phyloP scores from a whole-genome alignment of 2,113 vertebrate genomes.

The Anolis sagrei region DNA sequence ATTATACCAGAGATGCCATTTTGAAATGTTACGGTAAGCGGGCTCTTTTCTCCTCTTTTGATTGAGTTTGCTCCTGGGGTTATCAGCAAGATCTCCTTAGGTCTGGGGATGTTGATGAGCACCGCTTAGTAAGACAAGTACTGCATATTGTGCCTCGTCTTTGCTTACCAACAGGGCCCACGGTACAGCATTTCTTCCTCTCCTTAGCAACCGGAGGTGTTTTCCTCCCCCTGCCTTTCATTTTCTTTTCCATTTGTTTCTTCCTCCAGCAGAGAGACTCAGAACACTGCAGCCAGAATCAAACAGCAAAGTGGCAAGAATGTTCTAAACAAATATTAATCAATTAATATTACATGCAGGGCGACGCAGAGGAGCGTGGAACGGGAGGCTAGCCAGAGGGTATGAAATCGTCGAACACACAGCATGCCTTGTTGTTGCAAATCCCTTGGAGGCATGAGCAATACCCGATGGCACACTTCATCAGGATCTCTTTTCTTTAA shows the following conservation, averaged over 20 bases:
- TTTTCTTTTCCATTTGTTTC: slow-evolving; percentile 45
- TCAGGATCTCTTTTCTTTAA: background rate
- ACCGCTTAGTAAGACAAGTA: slow-evolving; percentile 8
- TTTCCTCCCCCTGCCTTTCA: background rate
- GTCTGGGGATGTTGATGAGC: slow-evolving; percentile 30
- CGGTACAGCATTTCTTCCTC: background rate
- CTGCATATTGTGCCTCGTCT: slow-evolving; percentile 49
- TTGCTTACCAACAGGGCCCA: slow-evolving; percentile 40
- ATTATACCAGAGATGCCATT: background rate
- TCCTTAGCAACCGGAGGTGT: slow-evolving; percentile 19
- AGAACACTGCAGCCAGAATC: background rate
- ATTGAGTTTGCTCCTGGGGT: slow-evolving; percentile 35
- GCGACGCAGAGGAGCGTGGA: slow-evolving; percentile 5
- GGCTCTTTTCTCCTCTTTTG: background rate
- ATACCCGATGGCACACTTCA: background rate
- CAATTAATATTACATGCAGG: slow-evolving; percentile 50
- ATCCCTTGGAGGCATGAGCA: background rate
- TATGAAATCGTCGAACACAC: background rate
- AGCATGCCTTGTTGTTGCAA: slow-evolving; percentile 16
- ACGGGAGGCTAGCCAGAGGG: slow-evolving; percentile 6
- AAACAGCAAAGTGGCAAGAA: slow-evolving; percentile 27
- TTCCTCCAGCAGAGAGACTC: background rate
- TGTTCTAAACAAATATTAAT: slow-evolving; percentile 51
- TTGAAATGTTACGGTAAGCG: slow-evolving; percentile 39
- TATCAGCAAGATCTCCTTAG: slow-evolving; percentile 30